phyloP scores from a whole-genome alignment of 2,797 vertebrate species.

The Acanthis flammea region DNA sequence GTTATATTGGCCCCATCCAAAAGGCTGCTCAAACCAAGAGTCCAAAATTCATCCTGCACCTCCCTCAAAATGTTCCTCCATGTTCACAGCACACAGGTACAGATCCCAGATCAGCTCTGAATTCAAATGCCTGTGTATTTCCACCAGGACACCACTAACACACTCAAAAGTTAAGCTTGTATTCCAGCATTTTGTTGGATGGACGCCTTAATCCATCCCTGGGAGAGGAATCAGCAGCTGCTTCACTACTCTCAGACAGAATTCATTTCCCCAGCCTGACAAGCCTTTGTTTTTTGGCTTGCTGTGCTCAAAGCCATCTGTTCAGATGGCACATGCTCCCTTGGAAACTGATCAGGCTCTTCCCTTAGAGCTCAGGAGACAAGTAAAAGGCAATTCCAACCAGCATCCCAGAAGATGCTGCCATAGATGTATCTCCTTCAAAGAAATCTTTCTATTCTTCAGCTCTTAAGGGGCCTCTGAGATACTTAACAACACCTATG shows the following conservation, averaged over 20 bases:
- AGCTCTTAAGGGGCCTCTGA: neutral
- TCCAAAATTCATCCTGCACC: neutral
- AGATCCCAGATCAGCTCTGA: neutral
- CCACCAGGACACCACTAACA: neutral
- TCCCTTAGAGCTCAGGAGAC: neutral
- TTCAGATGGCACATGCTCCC: neutral
- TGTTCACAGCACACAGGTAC: fast-evolving
- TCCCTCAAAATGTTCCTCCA: neutral
- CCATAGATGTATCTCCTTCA: neutral
- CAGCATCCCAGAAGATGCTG: neutral
- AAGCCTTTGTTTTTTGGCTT: conserved; percentile 7
- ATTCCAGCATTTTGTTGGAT: conserved; percentile 4
- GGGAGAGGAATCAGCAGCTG: conserved; percentile 32
- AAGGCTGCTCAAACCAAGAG: neutral
- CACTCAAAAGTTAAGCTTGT: neutral
- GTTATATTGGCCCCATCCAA: neutral
- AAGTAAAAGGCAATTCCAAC: neutral
- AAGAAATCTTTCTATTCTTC: neutral
- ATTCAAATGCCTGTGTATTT: neutral
- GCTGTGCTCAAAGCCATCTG: conserved; percentile 46
- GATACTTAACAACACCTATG: neutral
- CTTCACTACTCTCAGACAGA: neutral
- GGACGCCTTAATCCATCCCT: neutral
- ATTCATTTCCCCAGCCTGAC: neutral
- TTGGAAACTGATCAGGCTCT: neutral